Evolutionary conservation across 2,888 invertebrate species (phyloP).

Genomic region (Drosophila conformis): DNA sequence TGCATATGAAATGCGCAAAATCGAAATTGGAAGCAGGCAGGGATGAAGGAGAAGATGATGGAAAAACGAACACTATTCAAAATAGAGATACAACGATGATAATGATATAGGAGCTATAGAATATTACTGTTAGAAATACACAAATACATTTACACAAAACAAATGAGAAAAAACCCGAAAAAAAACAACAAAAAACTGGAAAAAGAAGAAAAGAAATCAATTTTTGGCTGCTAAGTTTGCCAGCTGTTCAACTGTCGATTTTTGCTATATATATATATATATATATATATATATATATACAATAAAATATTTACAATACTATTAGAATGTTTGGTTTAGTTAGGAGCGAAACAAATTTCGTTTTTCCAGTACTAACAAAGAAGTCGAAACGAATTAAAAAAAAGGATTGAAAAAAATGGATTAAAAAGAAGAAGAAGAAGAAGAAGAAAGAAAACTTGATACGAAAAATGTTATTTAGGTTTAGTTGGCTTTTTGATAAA

Average conservation of each 20-base stretch:
- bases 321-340: slow-evolving; percentile 15
- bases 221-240: slow-evolving; percentile 45
- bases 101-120: slow-evolving; percentile 34
- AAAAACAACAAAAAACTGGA: slow-evolving; percentile 3
- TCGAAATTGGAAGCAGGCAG: slow-evolving; percentile 13
- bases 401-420: slow-evolving; percentile 1
- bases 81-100: slow-evolving; percentile 27
- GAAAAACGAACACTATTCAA: slow-evolving; percentile 25
- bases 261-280: slow-evolving; percentile 56
- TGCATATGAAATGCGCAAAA: slow-evolving; percentile 69
- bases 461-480: slow-evolving; percentile 72
- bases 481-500: slow-evolving; percentile 50
- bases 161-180: slow-evolving; percentile 11
- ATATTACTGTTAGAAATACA: slow-evolving; percentile 10
- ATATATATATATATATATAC: slow-evolving; percentile 15
- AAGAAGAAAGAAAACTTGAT: slow-evolving; percentile 1
- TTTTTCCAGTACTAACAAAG: slow-evolving; percentile 14
- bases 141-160: slow-evolving; percentile 12
- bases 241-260: slow-evolving; percentile 83
- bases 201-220: slow-evolving; percentile 8
- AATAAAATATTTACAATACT: slow-evolving; percentile 9
- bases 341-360: not conserved
- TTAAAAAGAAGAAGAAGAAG: not conserved
- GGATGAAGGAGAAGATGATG: not conserved
- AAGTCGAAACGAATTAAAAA: slow-evolving; percentile 24